Evolutionary conservation across 2,113 vertebrate genomes (phyloP), one percentile per base, ranked within the genome.

Genomic region (Syrmaticus mikado): DNA sequence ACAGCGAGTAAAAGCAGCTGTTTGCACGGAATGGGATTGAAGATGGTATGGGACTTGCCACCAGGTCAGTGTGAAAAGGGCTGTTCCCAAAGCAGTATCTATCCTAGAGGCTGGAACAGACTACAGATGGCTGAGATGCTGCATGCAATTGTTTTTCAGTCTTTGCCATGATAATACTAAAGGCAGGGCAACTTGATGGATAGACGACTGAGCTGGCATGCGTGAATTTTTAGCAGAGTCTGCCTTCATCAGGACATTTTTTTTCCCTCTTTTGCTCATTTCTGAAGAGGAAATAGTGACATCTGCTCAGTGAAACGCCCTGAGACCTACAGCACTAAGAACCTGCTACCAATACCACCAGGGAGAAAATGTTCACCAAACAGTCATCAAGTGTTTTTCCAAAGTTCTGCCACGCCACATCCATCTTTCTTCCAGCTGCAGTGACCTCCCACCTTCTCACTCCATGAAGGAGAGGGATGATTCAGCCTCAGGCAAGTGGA

Each of bases 401-500:
- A 30, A 80, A 88, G 32, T 82, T 57, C 68, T 90, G 19, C 43
- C 11, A 38, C 2, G 19, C 11, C 28, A 74, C 38, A 32, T 32
- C 11, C 30, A 16, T 72, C 61, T 86, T 84, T 71, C 28, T 78
- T 92, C 52, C 76, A 88, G 71, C 87, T 87, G 62, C 67, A 87
- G 64, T 50, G 41, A 71, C 65, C 76, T 93, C 72, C 50, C 32
- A 73, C 50, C 82, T 62, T 58, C 48, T 91, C 28, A 52, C 8
- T 80, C 9, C 45, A 17, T 38, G 89, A 81, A 87, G 57, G 68
- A 61, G 43, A 87, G 0, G 0, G 43, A 87, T 0, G 0, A 64
- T 16, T 32, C 72, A 87, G n/a, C 36, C 52, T 6, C 85, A 93
- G 89, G 78, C 87, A 92, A 93, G 91, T 89, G 67, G 45, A 82